phyloP scores from a whole-genome alignment of 2,888 invertebrate species.

The Leucania comma region DNA sequence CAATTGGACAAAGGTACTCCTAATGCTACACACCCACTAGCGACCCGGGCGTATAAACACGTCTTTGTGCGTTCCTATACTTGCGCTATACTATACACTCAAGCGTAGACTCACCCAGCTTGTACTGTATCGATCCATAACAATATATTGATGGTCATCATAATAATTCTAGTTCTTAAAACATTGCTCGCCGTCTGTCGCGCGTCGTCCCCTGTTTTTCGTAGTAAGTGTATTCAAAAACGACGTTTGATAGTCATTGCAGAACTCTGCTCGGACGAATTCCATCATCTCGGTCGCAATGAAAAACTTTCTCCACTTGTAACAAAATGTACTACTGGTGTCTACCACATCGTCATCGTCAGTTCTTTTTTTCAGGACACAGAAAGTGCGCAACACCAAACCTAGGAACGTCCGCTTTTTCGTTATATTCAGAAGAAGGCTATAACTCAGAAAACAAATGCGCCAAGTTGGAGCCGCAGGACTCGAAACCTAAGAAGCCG shows the following conservation, averaged over 20 bases:
- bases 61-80: not conserved
- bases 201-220: too few relatives aligned
- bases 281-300: too few relatives aligned
- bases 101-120: not conserved
- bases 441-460: constrained; percentile 58
- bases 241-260: too few relatives aligned
- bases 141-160: not conserved
- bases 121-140: not conserved
- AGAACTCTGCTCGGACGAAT: too few relatives aligned
- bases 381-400: constrained; percentile 80
- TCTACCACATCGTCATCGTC: not conserved
- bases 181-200: too few relatives aligned
- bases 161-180: too few relatives aligned
- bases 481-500: constrained; percentile 75
- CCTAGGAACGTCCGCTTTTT: constrained; percentile 80
- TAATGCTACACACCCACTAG: not conserved
- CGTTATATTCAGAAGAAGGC: constrained; percentile 72
- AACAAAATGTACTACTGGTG: not conserved
- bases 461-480: constrained; percentile 56
- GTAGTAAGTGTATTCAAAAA: too few relatives aligned
- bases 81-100: too few relatives aligned
- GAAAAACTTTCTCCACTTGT: too few relatives aligned
- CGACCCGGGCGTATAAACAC: not conserved
- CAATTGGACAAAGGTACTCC: not conserved
- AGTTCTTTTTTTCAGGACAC: constrained; percentile 71